phyloP scores from a whole-genome alignment of 2,113 vertebrate genomes.

The Salvelinus fontinalis region DNA sequence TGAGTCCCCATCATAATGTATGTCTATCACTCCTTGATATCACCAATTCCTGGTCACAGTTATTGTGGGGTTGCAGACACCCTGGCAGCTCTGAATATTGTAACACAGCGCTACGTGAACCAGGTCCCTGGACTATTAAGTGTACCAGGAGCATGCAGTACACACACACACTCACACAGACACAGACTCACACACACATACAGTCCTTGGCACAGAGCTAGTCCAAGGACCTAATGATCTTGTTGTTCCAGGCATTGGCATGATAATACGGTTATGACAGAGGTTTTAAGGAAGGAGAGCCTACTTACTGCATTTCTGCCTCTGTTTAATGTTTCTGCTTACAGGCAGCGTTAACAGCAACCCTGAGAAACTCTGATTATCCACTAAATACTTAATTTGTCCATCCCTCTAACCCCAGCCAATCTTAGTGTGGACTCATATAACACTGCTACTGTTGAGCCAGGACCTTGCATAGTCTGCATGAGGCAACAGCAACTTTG shows the following conservation, averaged over 20 bases:
- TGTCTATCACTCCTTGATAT: neutral
- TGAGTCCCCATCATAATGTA: neutral
- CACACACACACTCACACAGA: slow-evolving; percentile 20
- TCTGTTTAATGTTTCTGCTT: slow-evolving; percentile 12
- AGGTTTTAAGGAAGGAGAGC: neutral
- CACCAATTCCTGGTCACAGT: neutral
- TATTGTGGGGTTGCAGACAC: neutral
- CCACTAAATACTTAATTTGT: slow-evolving; percentile 1
- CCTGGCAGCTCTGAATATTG: neutral
- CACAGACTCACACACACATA: neutral
- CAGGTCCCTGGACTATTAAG: slow-evolving; percentile 3
- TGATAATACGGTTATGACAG: slow-evolving; percentile 38
- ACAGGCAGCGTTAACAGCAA: neutral
- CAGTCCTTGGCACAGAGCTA: neutral
- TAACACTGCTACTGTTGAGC: slow-evolving; percentile 10
- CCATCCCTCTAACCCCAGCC: slow-evolving; percentile 13
- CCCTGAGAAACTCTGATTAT: neutral
- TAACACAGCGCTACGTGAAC: neutral
- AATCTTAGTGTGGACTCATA: neutral
- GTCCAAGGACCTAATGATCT: neutral
- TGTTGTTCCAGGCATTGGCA: slow-evolving; percentile 17
- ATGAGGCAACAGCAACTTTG: too few relatives aligned
- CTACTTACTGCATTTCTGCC: slow-evolving; percentile 10
- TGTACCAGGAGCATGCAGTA: slow-evolving; percentile 26
- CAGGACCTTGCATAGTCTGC: neutral